These are phyloP conservation scores for Chironomus tepperi DNA, from an alignment of 1,140 invertebrate species.

Conservation along the genomic window DNA sequence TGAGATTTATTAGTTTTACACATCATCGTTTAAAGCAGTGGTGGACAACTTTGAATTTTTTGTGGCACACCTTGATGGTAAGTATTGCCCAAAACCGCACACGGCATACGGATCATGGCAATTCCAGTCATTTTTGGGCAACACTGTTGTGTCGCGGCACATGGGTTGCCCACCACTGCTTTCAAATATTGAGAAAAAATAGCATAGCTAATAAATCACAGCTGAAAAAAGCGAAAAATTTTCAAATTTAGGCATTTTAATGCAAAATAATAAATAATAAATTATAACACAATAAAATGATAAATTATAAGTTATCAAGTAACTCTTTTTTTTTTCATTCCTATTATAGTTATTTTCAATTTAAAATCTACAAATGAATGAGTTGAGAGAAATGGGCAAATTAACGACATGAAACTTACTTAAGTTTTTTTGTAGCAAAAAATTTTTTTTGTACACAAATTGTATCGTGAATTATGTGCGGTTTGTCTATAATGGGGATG, in stretches of 20 bases:
- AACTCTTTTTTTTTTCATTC: not conserved
- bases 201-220: too few species aligned
- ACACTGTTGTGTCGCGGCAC: too few species aligned
- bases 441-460: too few species aligned
- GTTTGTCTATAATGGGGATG: too few species aligned
- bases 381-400: not conserved
- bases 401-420: not conserved
- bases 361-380: not conserved
- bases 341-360: not conserved
- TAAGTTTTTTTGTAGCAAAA: not conserved
- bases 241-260: not conserved
- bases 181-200: too few species aligned
- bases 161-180: too few species aligned
- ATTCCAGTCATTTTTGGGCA: too few species aligned
- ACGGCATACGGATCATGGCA: too few species aligned
- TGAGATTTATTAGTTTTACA: not conserved
- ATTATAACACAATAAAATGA: not conserved
- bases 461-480: too few species aligned
- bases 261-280: slow-evolving; percentile 10
- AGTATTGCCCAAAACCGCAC: too few species aligned
- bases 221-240: not conserved
- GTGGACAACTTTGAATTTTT: too few species aligned
- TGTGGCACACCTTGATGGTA: too few species aligned
- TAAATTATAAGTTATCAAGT: not conserved
- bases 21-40: not conserved